Base-by-base conservation (phyloP, 1,140 invertebrate genomes). In the Cherax quadricarinatus region DNA sequence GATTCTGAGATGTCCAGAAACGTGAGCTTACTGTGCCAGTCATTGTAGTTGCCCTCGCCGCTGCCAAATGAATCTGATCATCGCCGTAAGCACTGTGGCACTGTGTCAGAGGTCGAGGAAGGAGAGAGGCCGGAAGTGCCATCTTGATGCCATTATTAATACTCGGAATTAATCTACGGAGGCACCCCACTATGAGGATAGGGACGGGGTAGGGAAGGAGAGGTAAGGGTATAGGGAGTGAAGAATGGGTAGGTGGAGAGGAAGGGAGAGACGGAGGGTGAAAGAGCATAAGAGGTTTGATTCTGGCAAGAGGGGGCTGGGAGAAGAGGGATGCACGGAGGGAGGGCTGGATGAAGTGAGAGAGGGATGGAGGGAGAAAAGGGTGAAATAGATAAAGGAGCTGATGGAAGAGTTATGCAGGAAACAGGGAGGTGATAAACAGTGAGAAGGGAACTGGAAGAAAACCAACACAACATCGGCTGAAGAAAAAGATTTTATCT, bases 121-220 rank as follows among this genome's bases (percentile, higher is more conserved):
- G 30, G 30, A 18, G 18, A 66, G 62, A 21, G 5, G 1, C 62
- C 6, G 60, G 60, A 86, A 75, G 85, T 49, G 85, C 70, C 85
- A 86, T 48, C 41, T 24, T 51, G 66, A 86, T 86, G 41, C 48
- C 70, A 51, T 75, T 86, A 86, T 75, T 75, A 86, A 86, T 86
- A 86, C 66, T 62, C 21, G 70, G 85, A 78, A 86, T 75, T 86
- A 86, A 86, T 86, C 24, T 66, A 66, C 18, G 62, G 1, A 21
- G 62, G 62, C 62, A 66, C 18, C 21, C 62, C 14, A 18, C 14
- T 16, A 18, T 18, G 12, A 57, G 30, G 53, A 57, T 57, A 51
- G 3, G 14, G 66, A 51, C 12, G 60, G 16, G 78, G 18, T 14
- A 24, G n/a, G 87, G 41, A 21, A 49, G 53, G n/a, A 48, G 30